Percentiles rank a stretch among this genome's conserved stretches.
phyloP scores from a whole-genome alignment of 2,888 invertebrate species.

The Deilephila elpenor region DNA sequence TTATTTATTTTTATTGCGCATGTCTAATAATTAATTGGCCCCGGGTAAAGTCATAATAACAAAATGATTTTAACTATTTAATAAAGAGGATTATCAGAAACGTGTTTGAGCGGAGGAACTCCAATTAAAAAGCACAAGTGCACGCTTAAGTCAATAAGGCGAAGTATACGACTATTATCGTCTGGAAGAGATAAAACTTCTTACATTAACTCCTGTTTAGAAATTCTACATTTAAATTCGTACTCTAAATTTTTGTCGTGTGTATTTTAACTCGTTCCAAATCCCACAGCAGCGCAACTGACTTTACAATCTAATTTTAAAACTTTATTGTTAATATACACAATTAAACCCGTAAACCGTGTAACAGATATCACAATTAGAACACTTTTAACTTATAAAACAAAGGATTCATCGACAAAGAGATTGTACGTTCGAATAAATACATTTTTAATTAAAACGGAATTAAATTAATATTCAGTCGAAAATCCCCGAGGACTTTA shows the following conservation, averaged over 20 bases:
- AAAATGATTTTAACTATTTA: too few species aligned
- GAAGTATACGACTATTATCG: neutral
- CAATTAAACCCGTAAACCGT: neutral
- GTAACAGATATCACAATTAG: neutral
- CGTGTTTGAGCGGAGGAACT: too few species aligned
- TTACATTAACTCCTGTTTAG: neutral
- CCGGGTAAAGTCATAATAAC: too few species aligned
- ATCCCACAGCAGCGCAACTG: neutral
- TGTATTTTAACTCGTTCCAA: slow-evolving; percentile 4
- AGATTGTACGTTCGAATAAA: neutral
- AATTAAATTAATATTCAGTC: slow-evolving; percentile 17
- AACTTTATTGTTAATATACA: neutral
- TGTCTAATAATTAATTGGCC: too few species aligned
- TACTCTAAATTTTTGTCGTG: neutral
- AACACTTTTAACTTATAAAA: neutral
- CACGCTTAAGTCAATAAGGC: too few species aligned
- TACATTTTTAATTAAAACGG: neutral
- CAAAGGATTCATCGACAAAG: neutral
- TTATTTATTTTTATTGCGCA: too few species aligned
- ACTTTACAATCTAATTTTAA: neutral
- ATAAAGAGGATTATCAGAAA: too few species aligned
- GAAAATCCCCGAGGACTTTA: slow-evolving; percentile 3
- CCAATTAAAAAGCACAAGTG: too few species aligned
- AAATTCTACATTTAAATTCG: neutral
- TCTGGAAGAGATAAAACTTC: neutral